A percentile compares a stretch with the other conserved stretches of the same genome.
phyloP scores from a whole-genome alignment of 2,888 invertebrate genomes.

The Neoitamus cyanurus region DNA sequence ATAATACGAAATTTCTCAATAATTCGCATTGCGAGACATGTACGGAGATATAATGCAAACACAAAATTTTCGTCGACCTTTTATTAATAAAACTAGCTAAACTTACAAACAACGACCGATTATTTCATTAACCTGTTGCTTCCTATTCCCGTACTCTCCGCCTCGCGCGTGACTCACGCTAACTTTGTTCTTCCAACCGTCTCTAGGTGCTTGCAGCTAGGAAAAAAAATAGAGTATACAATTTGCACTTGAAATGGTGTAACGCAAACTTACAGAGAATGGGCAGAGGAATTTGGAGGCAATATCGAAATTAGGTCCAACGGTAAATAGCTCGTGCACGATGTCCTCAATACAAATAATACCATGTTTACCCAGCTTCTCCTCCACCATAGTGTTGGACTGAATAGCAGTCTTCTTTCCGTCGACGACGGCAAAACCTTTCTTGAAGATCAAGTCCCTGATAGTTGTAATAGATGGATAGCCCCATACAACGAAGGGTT shows the following conservation, averaged over 20 bases:
- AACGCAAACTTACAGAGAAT: slow-evolving; percentile 62
- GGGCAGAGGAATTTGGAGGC: slow-evolving; percentile 61
- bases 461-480: slow-evolving; percentile 62
- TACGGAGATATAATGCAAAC: too few relatives aligned
- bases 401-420: slow-evolving; percentile 64
- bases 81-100: neutral
- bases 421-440: slow-evolving; percentile 62
- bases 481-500: slow-evolving; percentile 65
- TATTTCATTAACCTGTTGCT: slow-evolving; percentile 61
- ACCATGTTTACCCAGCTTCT: slow-evolving; percentile 63
- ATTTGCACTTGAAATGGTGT: too few relatives aligned
- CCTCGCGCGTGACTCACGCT: slow-evolving; percentile 63
- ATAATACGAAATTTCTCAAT: too few relatives aligned
- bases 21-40: too few relatives aligned
- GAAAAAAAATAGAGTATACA: slow-evolving; percentile 44
- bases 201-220: slow-evolving; percentile 63
- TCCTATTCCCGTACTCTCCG: slow-evolving; percentile 66
- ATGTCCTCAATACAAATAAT: slow-evolving; percentile 66
- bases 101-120: slow-evolving; percentile 62
- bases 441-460: slow-evolving; percentile 65
- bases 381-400: slow-evolving; percentile 65
- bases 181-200: slow-evolving; percentile 65
- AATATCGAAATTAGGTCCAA: slow-evolving; percentile 62
- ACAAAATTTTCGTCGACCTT: neutral
- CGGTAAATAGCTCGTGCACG: slow-evolving; percentile 65